Conservation (phyloP, 2,797 vertebrate genomes). For the Thunnus albacares region DNA sequence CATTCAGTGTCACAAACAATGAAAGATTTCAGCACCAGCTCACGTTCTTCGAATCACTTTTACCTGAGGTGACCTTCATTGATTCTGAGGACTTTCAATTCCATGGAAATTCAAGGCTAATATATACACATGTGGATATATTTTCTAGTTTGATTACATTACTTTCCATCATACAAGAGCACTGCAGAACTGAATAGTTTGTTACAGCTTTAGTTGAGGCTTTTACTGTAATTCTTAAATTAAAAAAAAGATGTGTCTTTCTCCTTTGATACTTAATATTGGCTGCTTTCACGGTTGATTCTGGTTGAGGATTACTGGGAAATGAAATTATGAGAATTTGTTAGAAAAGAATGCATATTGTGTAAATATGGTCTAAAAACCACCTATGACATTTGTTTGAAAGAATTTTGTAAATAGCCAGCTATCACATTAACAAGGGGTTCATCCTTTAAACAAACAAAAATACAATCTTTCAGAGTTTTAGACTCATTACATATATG, state of each 20-base stretch:
- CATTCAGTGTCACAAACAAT: neutral
- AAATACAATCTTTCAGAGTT: neutral
- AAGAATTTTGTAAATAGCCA: no score
- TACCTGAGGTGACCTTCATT: neutral
- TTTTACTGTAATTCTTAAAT: neutral
- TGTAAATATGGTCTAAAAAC: neutral
- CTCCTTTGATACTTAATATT: neutral
- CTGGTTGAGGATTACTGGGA: neutral
- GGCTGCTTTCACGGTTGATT: neutral
- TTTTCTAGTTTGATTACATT: neutral
- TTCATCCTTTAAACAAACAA: neutral
- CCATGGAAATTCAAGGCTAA: constrained; percentile 18
- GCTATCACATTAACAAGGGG: neutral
- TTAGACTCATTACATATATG: constrained; percentile 2
- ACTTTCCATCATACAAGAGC: neutral
- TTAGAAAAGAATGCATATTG: neutral
- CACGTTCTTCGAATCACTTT: constrained; percentile 8
- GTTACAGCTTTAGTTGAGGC: constrained; percentile 17
- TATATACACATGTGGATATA: neutral
- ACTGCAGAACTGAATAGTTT: neutral
- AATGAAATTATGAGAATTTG: neutral
- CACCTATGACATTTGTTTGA: neutral
- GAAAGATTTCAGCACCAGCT: neutral
- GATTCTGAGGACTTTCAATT: constrained; percentile 27
- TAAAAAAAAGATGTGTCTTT: neutral